Evolutionary conservation across 2,797 vertebrate genomes (phyloP).

Genomic region (Sebastes dallii): DNA sequence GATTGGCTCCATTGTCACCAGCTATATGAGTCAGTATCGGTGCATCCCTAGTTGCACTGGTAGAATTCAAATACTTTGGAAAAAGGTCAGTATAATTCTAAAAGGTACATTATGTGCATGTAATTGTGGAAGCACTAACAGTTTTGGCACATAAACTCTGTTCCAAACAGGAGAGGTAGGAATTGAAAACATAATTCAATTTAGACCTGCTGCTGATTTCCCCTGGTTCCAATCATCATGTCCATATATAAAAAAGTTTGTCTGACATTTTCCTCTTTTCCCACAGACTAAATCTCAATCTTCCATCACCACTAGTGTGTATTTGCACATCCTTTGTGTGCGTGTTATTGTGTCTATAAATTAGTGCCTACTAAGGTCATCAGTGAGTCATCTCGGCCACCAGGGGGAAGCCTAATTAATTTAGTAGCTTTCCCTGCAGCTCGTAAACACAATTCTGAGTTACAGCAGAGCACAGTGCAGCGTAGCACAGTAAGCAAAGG

Average conservation of each 20-base stretch:
- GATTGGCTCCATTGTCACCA: too few relatives aligned
- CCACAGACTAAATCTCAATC: conserved; percentile 9
- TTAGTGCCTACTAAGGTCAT: conserved; percentile 50
- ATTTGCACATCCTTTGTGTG: background rate
- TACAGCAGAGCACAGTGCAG: conserved; percentile 37
- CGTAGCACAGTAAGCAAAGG: conserved; percentile 24
- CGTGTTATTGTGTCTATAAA: conserved; percentile 17
- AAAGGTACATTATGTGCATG: background rate
- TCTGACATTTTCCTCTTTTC: conserved; percentile 43
- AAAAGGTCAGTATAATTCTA: background rate
- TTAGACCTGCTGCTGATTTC: conserved; percentile 48
- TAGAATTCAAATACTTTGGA: background rate
- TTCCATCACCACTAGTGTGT: background rate
- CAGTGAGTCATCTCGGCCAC: conserved; percentile 71
- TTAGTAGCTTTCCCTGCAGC: conserved; percentile 49
- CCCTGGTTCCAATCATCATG: conserved; percentile 36
- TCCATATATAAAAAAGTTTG: conserved; percentile 39
- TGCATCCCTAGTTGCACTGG: background rate
- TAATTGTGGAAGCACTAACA: background rate
- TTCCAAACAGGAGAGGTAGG: background rate
- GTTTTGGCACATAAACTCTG: conserved; percentile 1
- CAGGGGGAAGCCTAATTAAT: conserved; percentile 75
- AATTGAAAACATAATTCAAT: conserved; percentile 19
- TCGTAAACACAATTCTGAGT: conserved; percentile 55
- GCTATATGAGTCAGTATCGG: too few relatives aligned